Evolutionary conservation across 2,797 vertebrate genomes (phyloP).

Genomic region (Lacerta agilis): DNA sequence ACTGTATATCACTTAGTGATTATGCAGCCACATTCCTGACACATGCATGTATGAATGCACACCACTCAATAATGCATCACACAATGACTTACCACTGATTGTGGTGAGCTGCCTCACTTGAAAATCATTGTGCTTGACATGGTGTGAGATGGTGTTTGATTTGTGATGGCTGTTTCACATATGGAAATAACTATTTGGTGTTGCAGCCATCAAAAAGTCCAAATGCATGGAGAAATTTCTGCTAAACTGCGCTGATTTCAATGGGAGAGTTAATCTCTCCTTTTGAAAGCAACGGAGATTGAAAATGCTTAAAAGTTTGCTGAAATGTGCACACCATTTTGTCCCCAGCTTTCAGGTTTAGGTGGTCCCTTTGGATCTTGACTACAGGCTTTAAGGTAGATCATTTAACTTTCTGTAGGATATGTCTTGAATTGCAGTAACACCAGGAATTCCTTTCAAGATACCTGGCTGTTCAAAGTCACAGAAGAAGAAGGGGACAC

Average conservation of each 20-base stretch:
- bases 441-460: neutral
- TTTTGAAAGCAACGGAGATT: too few species aligned
- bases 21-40: neutral
- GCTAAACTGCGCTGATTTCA: neutral
- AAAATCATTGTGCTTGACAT: neutral
- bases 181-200: neutral
- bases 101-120: neutral
- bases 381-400: fast-evolving
- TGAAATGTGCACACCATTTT: neutral
- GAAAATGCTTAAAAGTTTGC: neutral
- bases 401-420: neutral
- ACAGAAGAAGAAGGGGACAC: neutral
- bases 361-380: neutral
- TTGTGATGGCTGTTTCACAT: neutral
- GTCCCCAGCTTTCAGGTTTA: neutral
- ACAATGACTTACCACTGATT: neutral
- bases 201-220: neutral
- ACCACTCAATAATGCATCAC: neutral
- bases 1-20: neutral
- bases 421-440: neutral
- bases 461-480: neutral
- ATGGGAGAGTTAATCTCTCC: neutral
- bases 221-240: neutral
- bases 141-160: neutral
- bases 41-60: neutral